A percentile compares a stretch with the other conserved stretches of the same genome.
Evolutionary conservation across 2,113 vertebrate genomes (phyloP).

Genomic region (Anas platyrhynchos): DNA sequence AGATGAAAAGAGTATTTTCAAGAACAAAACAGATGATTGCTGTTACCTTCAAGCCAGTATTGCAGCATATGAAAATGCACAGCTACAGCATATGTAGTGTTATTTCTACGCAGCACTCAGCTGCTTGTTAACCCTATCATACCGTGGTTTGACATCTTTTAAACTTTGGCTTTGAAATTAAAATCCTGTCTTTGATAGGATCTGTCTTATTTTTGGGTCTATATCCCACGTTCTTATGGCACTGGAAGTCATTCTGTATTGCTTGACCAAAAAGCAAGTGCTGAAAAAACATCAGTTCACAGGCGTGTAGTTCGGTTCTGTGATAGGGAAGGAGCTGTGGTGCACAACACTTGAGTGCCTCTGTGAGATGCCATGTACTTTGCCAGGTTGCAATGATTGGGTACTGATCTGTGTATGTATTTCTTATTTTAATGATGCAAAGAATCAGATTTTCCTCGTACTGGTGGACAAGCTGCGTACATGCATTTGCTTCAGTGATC

Average conservation of each 20-base stretch:
- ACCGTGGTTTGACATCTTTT: not conserved
- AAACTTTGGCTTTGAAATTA: constrained; percentile 5
- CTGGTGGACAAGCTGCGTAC: not conserved
- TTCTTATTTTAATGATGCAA: not conserved
- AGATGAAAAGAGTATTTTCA: not conserved
- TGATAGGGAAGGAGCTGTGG: constrained; percentile 7
- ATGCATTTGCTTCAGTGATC: not conserved
- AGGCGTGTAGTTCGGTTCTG: not conserved
- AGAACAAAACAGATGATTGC: not conserved
- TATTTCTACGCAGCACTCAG: not conserved
- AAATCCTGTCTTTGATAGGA: not conserved
- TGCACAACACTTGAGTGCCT: not conserved
- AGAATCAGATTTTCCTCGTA: not conserved
- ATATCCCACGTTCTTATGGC: not conserved
- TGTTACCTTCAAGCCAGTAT: not conserved
- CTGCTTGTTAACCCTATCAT: not conserved
- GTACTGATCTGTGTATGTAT: not conserved
- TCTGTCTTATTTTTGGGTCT: constrained; percentile 2
- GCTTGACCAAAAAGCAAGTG: not conserved
- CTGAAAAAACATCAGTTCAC: constrained; percentile 21
- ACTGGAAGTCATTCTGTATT: not conserved
- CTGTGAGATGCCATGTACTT: not conserved
- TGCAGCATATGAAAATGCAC: not conserved
- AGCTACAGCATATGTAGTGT: not conserved
- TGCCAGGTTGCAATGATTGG: not conserved